These are phyloP conservation scores for Noctua janthina DNA, from an alignment of 2,888 invertebrate species.

Conservation along the genomic window DNA sequence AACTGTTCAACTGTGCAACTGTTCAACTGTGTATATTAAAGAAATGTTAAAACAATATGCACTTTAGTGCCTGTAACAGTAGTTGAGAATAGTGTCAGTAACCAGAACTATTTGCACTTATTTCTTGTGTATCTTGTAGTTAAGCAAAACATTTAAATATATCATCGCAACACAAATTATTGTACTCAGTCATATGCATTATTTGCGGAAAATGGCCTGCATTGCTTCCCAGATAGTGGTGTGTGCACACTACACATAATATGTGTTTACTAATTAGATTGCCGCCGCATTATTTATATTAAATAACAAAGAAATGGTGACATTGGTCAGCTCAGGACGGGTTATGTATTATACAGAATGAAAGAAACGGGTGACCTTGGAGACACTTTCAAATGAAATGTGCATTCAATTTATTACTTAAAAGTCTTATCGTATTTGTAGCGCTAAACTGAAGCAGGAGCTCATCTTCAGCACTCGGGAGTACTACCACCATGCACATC, in stretches of 20 bases:
- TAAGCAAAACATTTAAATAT: neutral
- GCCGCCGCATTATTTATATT: neutral
- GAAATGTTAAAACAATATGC: no score
- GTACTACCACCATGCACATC: neutral
- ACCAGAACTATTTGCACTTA: neutral
- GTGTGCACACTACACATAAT: neutral
- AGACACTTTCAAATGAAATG: neutral
- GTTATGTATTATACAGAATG: neutral
- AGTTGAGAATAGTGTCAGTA: neutral
- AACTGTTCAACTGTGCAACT: no score
- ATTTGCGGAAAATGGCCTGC: neutral
- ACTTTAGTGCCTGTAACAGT: neutral
- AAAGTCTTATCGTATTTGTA: neutral
- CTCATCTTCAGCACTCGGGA: neutral
- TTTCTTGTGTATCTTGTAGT: neutral
- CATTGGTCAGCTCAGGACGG: neutral
- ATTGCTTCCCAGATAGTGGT: neutral
- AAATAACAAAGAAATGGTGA: constrained; percentile 6
- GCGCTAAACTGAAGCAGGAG: neutral
- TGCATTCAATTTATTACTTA: neutral
- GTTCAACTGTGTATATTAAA: no score
- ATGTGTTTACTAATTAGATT: neutral
- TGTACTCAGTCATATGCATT: neutral
- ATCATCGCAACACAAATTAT: neutral
- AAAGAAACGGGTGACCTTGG: neutral